Base-by-base conservation (phyloP, 1,140 invertebrate genomes). In the Steinernema feltiae region DNA sequence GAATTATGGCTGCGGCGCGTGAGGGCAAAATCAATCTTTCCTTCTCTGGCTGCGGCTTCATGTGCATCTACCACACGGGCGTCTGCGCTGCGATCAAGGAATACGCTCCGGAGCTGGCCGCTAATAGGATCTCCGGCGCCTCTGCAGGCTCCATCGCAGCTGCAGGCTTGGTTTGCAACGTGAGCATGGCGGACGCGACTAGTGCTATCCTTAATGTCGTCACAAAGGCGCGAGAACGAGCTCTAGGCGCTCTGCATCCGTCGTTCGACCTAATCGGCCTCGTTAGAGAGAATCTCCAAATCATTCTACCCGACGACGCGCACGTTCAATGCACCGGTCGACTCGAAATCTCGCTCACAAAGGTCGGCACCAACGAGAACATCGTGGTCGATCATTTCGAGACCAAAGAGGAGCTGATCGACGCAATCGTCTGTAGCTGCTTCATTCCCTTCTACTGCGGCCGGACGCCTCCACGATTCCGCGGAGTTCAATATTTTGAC, bases 391-490 rank as follows among this genome's bases (percentile, higher is more conserved):
- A 93, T 0, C 91, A 97, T 71, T 99, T 94, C 82, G 90, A 91
- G 53, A 92, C 92, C 3, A 92, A 92, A 86, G 92, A 97, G 82
- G 96, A 99, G 85, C 89, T 99, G 0, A 89, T 99, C 53, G 92
- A 98, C 89, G 93, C 94, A 87, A 87, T 98, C 72, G 86, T 97
- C 24, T 96, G 94, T 76, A 94, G 93, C 81, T 92, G 94, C 74
- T 98, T 97, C 87, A 93, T 99, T 78, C 97, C 97, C 32, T 89
- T 95, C 24, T 98, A 97, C 86, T 97, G 94, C n/a, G 97, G 97
- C 3, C 87, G 95, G 71, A 85, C 94, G 29, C 94, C 94, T 63
- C 95, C 95, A 0, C 90, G 90, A 75, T 96, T 94, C 87, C 91
- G 92, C 82, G 95, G 94, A 27, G 91, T 92, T 41, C 89, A 93